Evolutionary conservation across 2,888 invertebrate genomes (phyloP), one percentile per base, ranked within the genome.

Genomic region (Thereva unica): DNA sequence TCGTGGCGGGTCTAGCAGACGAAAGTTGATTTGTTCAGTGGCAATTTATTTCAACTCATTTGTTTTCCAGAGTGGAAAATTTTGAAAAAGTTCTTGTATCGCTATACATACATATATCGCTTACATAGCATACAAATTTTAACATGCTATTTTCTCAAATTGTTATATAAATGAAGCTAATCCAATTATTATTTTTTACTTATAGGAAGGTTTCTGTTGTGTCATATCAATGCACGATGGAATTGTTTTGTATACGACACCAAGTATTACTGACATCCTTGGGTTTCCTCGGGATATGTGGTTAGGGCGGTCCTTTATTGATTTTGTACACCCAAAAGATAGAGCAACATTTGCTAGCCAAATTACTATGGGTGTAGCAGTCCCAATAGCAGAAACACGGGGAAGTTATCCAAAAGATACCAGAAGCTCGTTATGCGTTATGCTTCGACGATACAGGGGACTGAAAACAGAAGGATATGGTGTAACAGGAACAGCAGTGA

Each of bases 191-290:
- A 53, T 55, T 44, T 52, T 9, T 44, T 35, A 23, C 34, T 45
- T 37, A 5, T 38, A 92, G 89, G 87, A 88, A 50, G 89, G 88
- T 64, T 93, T 93, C 77, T 88, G 88, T 64, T 89, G 90, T 73
- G 87, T 92, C 0, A 89, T 93, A 71, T 92, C 93, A 0, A 89
- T 93, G 89, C 85, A 87, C 64, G 91, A 93, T 74, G 94, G 94
- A 1, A 85, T 91, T 0, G 89, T 94, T 0, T 83, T 93, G 73
- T 90, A 89, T 74, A 88, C 90, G 7, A 90, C 92, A 0, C 81
- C 88, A 0, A 86, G 86, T 54, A 82, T 93, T 57, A 87, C 87
- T 0, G 79, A 85, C 1, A 84, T 87, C 1, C 83, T 94, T 59
- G 93, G 92, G 1, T 94, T 88, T 75, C 89, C 92, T 0, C 87